Evolutionary conservation across 2,888 invertebrate genomes (phyloP).

Genomic region (Mycogona germanica): DNA sequence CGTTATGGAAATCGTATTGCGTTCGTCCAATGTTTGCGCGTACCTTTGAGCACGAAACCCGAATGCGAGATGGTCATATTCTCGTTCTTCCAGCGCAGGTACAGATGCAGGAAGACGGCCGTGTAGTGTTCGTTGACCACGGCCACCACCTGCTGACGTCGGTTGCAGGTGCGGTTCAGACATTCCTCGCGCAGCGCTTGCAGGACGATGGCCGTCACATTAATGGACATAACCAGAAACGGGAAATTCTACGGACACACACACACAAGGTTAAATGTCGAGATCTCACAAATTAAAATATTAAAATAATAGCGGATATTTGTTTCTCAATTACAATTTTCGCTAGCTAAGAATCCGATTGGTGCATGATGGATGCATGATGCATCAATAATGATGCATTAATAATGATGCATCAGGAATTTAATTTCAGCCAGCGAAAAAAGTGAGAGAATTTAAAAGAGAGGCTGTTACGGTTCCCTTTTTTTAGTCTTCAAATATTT

Average conservation of each 20-base stretch:
- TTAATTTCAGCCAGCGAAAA: too few relatives aligned
- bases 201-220: conserved; percentile 40
- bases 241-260: conserved; percentile 39
- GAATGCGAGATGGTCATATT: conserved; percentile 40
- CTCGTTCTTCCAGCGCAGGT: conserved; percentile 38
- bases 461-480: too few relatives aligned
- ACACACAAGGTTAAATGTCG: background rate
- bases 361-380: too few relatives aligned
- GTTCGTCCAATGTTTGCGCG: too few relatives aligned
- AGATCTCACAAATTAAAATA: background rate
- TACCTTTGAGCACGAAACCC: conserved; percentile 41
- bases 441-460: background rate
- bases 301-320: too few relatives aligned
- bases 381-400: too few relatives aligned
- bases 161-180: conserved; percentile 40
- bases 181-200: conserved; percentile 39
- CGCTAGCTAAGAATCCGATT: too few relatives aligned
- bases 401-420: too few relatives aligned
- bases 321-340: too few relatives aligned
- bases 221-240: conserved; percentile 42
- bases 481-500: too few relatives aligned
- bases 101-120: conserved; percentile 36
- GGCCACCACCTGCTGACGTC: conserved; percentile 33
- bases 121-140: conserved; percentile 39
- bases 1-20: too few relatives aligned